Base-by-base conservation (phyloP, 1,140 invertebrate species). In the Lasaia peninsularis region DNA sequence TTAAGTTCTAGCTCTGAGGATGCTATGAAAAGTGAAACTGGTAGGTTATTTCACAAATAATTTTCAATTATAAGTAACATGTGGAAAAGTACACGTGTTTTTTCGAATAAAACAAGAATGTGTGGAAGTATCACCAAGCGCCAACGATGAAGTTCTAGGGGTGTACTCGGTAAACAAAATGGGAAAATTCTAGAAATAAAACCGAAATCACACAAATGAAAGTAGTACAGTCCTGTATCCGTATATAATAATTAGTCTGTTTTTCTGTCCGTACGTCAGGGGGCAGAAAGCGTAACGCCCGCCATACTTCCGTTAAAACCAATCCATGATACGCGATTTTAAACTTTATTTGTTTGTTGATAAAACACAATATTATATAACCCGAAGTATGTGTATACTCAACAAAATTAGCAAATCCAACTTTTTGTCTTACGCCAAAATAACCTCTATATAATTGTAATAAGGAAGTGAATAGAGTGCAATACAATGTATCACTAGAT, bases 211-310 rank as follows among this genome's bases (percentile, higher is more conserved):
- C 20, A 58, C 56, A 74, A 79, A 78, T 69, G 78, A 80, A 80
- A 83, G 80, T 78, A 75, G 73, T 69, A 58, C 75, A 65, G 68
- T 80, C 78, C 73, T 79, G 76, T 62, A 60, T 76, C 71, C 74
- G 79, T 74, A 78, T 77, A 77, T 78, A 80, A 79, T 79, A 80
- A 80, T 80, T 78, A 78, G 70, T 67, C 65, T 66, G 76, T 79
- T 80, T 82, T 81, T 74, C 78, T 75, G 71, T 70, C 67, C 61
- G 71, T 77, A 70, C 68, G 73, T 66, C 67, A 63, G 75, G 52
- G 67, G 51, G 72, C 77, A 84, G 80, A 84, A 84, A 84, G 80
- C 80, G 78, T 81, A 66, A 75, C 78, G 69, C 52, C 56, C 69
- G 65, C 53, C 65, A 66, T 64, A 75, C 78, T 84, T 84, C 80